These are phyloP conservation scores for Mystacornis crossleyi DNA, from an alignment of 2,113 vertebrate genomes.

Conservation along the genomic window DNA sequence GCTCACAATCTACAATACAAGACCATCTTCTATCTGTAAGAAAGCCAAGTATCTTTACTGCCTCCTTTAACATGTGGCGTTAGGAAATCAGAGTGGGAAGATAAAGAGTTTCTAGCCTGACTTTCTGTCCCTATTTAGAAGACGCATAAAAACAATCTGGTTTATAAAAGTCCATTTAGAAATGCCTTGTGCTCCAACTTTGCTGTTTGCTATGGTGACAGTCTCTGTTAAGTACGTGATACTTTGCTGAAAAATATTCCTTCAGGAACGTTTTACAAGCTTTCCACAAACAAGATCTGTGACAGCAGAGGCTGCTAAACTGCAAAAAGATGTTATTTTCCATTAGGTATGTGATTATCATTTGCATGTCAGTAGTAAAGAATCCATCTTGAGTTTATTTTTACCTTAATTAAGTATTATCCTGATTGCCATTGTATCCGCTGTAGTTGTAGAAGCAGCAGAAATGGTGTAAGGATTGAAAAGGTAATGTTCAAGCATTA, in stretches of 20 bases:
- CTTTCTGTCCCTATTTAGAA: background rate
- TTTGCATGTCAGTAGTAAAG: background rate
- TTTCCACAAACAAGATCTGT: background rate
- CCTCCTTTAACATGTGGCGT: background rate
- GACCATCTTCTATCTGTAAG: background rate
- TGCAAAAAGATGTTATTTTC: background rate
- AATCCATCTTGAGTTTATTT: background rate
- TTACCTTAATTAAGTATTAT: background rate
- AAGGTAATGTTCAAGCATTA: background rate
- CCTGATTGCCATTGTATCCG: background rate
- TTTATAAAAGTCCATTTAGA: background rate
- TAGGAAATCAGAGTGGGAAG: slow-evolving; percentile 32
- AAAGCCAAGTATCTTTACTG: background rate
- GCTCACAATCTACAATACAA: background rate
- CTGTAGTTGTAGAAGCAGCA: background rate
- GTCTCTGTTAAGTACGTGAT: background rate
- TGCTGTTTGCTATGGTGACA: background rate
- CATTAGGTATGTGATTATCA: background rate
- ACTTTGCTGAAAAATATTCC: background rate
- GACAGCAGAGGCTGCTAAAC: background rate
- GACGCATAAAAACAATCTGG: background rate
- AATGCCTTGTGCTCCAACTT: background rate
- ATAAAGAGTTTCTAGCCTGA: background rate
- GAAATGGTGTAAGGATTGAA: background rate
- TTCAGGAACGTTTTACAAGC: background rate